Base-by-base conservation (phyloP, 1,140 invertebrate species). In the Cotesia chilonis region DNA sequence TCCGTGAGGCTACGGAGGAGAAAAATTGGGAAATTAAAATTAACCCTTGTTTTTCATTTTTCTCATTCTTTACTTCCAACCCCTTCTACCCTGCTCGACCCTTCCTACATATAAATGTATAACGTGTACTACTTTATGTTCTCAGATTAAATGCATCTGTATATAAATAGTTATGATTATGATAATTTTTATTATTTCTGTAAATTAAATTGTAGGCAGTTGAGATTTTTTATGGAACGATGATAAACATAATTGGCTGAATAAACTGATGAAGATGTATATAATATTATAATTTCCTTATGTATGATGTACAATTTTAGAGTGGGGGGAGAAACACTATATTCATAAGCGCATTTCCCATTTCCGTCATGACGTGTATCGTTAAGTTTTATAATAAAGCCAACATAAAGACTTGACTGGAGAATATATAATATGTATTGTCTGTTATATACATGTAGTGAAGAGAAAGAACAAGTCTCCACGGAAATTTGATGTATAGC, bases 21-120 rank as follows among this genome's bases (percentile, higher is more conserved):
- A 85, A 85, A 85, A 87, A 84, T 86, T 85, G 83, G 84, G 82
- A 87, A 87, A 87, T 87, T 86, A 87, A 86, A 87, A 87, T 87
- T 84, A 87, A 79, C 81, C 80, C 83, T 76, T 74, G 74, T 65
- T 77, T 59, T 20, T 54, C 57, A 64, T 28, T 61, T 35, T 28
- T 47, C 38, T 57, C 37, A 63, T 77, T 71, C 72, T 72, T 74
- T 66, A 47, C 47, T 64, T 60, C 61, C 36, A 64, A 72, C 66
- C 47, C 6, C 38, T 36, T 47, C 41, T 9, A 28, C 6, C 37
- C 36, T 28, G 4, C 28, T 28, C 28, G 28, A 28, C 28, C 28
- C 28, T 28, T 28, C 28, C 28, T 7, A 47, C 41, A 47, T 10
- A 47, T 47, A 47, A 14, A 6, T 14, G 41, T 36, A 55, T 28